Evolutionary conservation across 2,113 vertebrate genomes (phyloP), one percentile per base, ranked within the genome.

Genomic region (Cheirogaleus medius): DNA sequence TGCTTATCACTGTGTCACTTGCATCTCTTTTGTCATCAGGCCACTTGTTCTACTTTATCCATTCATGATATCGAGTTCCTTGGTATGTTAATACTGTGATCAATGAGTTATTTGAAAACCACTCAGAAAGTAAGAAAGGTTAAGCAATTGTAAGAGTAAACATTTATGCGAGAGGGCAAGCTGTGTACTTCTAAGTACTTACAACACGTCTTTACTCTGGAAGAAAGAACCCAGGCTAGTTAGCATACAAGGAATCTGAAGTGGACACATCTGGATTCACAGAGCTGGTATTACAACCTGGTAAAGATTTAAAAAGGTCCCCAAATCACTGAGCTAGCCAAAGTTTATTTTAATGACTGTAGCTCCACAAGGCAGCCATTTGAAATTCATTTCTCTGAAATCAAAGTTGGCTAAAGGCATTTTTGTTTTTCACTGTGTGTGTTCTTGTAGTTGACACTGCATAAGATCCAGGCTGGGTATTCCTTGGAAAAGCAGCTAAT

Each of bases 361-460:
- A 90, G 69, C 39, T 71, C 37, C 25, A 76, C 71, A 89, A 64
- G 44, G 32, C 82, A 91, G 66, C 54, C 64, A 21, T 94, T 97
- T 92, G 74, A 85, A 87, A 85, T 92, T 32, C 18, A 29, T 93
- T 97, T 95, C 52, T 90, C 76, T 96, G 69, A 93, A 92, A 80
- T 93, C 44, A 92, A 64, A n/a, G 6, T 94, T 88, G 92, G 32
- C 60, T 49, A 56, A 95, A 68, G 80, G 32, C 52, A 21, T 63
- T 85, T 58, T 42, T 58, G 42, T 52, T 95, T 42, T 63, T 80
- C 1, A 18, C n/a, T 21, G 39, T 96, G 64, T 96, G 76, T 95
- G 77, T 97, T 96, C 76, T 94, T 49, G 13, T 77, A 81, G 88
- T 71, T 96, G 64, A 77, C 64, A 39, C 47, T 56, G 66, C 25